phyloP scores from a whole-genome alignment of 1,140 invertebrate species.

The Leptinotarsa undecemlineata region DNA sequence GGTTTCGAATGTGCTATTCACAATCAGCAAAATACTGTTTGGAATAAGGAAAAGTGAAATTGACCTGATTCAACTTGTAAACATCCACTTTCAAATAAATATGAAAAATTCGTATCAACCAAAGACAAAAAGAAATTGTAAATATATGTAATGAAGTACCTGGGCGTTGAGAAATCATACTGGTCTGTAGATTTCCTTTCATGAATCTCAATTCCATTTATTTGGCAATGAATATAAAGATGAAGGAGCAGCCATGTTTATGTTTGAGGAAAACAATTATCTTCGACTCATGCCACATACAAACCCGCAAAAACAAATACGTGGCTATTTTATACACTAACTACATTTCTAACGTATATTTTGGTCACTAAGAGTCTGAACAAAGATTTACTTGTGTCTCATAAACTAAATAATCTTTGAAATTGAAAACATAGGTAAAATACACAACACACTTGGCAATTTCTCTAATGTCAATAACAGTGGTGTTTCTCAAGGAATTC shows the following conservation, averaged over 20 bases:
- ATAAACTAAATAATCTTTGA: no score
- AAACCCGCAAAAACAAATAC: background rate
- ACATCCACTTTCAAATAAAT: background rate
- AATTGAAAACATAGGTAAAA: no score
- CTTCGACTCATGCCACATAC: background rate
- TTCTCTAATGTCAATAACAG: no score
- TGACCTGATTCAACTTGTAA: conserved; percentile 2
- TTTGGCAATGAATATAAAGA: background rate
- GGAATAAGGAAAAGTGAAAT: background rate
- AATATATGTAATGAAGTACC: background rate
- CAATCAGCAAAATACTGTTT: no score
- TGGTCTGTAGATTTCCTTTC: background rate
- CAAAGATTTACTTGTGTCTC: no score
- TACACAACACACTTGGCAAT: no score
- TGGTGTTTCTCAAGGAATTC: no score
- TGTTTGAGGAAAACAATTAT: conserved; percentile 3
- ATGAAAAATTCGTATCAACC: background rate
- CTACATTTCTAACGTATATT: background rate
- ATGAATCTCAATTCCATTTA: background rate
- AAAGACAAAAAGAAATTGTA: background rate
- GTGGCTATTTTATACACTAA: background rate
- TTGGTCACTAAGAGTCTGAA: background rate
- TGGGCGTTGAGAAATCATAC: conserved; percentile 2
- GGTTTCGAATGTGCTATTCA: no score
- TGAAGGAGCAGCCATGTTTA: conserved; percentile 7